Base-by-base conservation (phyloP, 2,888 invertebrate genomes). In the Drosophila robusta region DNA sequence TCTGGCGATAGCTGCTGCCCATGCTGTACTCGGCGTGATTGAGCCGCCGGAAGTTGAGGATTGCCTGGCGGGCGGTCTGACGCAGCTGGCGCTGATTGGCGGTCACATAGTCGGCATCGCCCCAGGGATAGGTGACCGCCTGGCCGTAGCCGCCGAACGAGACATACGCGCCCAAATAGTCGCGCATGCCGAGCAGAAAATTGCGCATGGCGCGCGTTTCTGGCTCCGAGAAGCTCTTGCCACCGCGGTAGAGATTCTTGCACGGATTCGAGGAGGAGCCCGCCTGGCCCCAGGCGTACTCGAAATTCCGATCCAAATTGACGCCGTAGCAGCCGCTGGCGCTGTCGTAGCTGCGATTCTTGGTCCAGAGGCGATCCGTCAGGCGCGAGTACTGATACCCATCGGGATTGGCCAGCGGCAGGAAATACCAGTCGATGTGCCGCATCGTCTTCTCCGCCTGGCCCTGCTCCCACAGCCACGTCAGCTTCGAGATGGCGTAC, bases 271-370 rank as follows among this genome's bases (percentile, higher is more conserved):
- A 94, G 24, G 94, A 94, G 11, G 97, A 96, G 0, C 97, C 95
- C 0, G 97, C 96, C 79, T 94, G 93, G 18, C 96, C 97, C 97
- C 97, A 98, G 42, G 95, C 94, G 80, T 95, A 96, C 93, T 96
- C 96, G 90, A 96, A 98, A 91, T 98, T 98, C 70, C 98, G 94
- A 90, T 97, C 97, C 11, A 97, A 93, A 90, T 97, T 97, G 0
- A 95, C 95, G 0, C 97, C 97, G 2, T 94, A 92, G 80, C 97
- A 97, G 8, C 88, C 87, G 4, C 82, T 90, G 42, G 94, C 93
- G 16, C 93, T 94, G 1, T 92, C 93, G 89, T 90, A 93, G 74
- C 88, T 93, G 51, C 96, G 93, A 87, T 96, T 96, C 87, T 96
- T 96, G 50, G 96, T 93, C 98, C 98, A 98, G 89, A 97, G 93